Base-by-base conservation (phyloP, 2,888 invertebrate species). In the Iselma pallidipennis region DNA sequence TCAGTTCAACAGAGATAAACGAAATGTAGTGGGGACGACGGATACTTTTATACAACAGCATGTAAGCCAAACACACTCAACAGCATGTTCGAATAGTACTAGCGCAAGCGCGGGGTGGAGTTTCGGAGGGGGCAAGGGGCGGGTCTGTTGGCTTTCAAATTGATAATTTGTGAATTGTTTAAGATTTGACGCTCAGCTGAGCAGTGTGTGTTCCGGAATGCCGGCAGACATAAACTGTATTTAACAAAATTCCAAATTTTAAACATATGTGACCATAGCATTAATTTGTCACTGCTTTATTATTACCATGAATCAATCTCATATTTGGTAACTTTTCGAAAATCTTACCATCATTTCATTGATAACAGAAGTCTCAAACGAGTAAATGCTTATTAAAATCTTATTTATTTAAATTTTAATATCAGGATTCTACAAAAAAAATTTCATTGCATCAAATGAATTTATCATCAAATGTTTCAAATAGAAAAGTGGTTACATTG, bases 121-220 rank as follows among this genome's bases (percentile, higher is more conserved):
- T 76, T 73, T 72, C 71, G 68, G 73, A 73, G 74, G 76, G n/a
- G 74, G 73, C 69, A 66, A 71, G 72, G 72, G 80, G 80, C 79
- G 80, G 79, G 75, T 69, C 79, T 70, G 69, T 67, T 21, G 66
- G 67, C 71, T 77, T 77, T 77, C 74, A 80, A 81, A 81, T 81
- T 81, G 80, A 81, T 81, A 81, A 81, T 81, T 80, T 81, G 79
- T 79, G 80, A 80, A 81, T 81, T 81, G 81, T 81, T 80, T 80
- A 80, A 80, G 80, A 80, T 81, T 80, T 80, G 80, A 80, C 76
- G 80, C 80, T 78, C 75, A 76, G 76, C 78, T 76, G 77, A 77
- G 74, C 74, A 72, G 73, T 69, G 60, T 71, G 66, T 66, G 68
- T 71, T 72, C 70, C 71, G 69, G 71, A 70, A 76, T 76, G 75